Evolutionary conservation across 2,797 vertebrate genomes (phyloP), one percentile per base, ranked within the genome.

Genomic region (Sparidentex hasta): DNA sequence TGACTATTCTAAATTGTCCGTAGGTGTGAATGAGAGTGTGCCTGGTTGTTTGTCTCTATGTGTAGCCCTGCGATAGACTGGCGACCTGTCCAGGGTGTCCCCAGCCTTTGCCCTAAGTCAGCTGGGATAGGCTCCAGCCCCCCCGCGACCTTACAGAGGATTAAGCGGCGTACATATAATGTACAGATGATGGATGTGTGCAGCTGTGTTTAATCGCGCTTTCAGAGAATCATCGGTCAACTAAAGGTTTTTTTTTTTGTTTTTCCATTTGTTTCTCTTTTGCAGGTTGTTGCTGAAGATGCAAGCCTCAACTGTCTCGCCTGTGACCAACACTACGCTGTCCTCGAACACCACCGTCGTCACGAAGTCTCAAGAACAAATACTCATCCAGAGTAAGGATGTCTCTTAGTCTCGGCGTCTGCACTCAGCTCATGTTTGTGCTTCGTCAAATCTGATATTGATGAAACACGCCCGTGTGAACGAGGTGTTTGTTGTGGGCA

Each of bases 301-400:
- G 98, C 96, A 95, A 88, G 89, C 95, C 57, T 89, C 90, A 52
- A 96, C 95, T 33, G 50, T 75, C 3, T 93, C 95, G 1, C 68
- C 92, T 68, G 84, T 85, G 86, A 95, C 84, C 41, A 92, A 84
- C 74, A 93, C 93, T 29, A 84, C 93, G 50, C n/a, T 74, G 66
- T 67, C 89, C 3, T 21, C 78, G 33, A 97, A 97, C 62, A 91
- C 91, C 38, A 91, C 89, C 7, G 61, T 80, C 67, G 90, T 95
- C 78, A 96, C 96, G 3, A 96, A 96, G 87, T 95, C 96, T 54
- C 93, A 81, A 82, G 95, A 98, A 82, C 96, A 97, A 91, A 95
- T 95, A 59, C 96, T 99, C 68, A 98, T 97, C 70, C 97, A 98
- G 87, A 99, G 98, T 99, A 97, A 96, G 97, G 78, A 43, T 18